Evolutionary conservation across 2,888 invertebrate genomes (phyloP).

Genomic region (Agrotis clavis): DNA sequence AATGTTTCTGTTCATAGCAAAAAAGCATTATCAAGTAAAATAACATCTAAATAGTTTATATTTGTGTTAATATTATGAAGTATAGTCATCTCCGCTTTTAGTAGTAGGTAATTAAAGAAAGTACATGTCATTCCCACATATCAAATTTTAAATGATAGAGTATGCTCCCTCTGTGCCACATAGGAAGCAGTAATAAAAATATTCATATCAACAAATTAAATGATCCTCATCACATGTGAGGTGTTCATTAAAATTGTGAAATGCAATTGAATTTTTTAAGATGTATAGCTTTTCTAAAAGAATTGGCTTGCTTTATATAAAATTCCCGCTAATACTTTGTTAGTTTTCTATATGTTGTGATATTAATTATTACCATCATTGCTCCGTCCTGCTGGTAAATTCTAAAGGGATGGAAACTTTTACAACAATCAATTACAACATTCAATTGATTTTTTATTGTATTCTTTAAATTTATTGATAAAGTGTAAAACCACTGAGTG

Average conservation of each 20-base stretch:
- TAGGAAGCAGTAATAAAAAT: conserved; percentile 71
- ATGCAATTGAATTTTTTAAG: conserved; percentile 41
- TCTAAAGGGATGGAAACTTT: conserved; percentile 66
- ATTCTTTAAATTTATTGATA: conserved; percentile 35
- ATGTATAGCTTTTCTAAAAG: conserved; percentile 77
- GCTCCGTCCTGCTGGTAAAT: conserved; percentile 74
- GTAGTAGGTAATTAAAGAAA: conserved; percentile 67
- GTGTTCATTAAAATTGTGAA: conserved; percentile 37
- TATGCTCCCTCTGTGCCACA: conserved; percentile 80
- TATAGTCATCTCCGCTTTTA: conserved; percentile 61
- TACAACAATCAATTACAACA: conserved; percentile 31
- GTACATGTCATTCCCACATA: conserved; percentile 84
- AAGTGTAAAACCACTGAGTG: conserved; percentile 45
- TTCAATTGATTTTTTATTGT: conserved; percentile 31
- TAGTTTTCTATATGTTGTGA: conserved; percentile 32
- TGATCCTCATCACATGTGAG: conserved; percentile 16
- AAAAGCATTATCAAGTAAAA: conserved; percentile 26
- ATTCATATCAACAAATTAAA: conserved; percentile 57
- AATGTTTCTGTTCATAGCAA: conserved; percentile 41
- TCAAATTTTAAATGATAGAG: conserved; percentile 70
- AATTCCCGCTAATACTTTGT: conserved; percentile 45
- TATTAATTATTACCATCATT: conserved; percentile 36
- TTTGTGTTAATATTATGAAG: conserved; percentile 46
- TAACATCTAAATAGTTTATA: conserved; percentile 30
- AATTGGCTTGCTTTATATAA: conserved; percentile 69